Percentiles rank a stretch among this genome's conserved stretches.
Conservation (phyloP, 2,113 vertebrate genomes). For the Perccottus glenii region DNA sequence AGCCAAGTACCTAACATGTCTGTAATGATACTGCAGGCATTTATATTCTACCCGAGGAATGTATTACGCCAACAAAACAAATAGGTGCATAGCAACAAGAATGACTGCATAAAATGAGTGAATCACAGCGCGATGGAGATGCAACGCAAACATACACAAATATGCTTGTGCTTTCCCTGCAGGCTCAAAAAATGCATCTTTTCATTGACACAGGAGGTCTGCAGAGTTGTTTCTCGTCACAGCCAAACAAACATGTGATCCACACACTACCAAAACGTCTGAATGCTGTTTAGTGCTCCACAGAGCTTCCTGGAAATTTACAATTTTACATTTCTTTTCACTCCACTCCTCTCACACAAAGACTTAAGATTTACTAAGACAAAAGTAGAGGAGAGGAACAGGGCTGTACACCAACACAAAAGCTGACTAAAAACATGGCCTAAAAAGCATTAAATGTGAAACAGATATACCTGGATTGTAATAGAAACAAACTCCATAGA, state of each 20-base stretch:
- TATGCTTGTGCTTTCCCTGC: conserved; percentile 55
- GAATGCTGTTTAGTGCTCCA: conserved; percentile 46
- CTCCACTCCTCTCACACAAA: conserved; percentile 7
- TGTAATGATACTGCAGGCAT: conserved; percentile 47
- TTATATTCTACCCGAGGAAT: conserved; percentile 56
- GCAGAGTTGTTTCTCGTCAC: conserved; percentile 58
- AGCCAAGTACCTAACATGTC: conserved; percentile 42
- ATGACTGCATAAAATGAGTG: conserved; percentile 57
- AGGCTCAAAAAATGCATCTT: conserved; percentile 65
- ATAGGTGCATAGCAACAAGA: conserved; percentile 72
- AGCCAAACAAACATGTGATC: conserved; percentile 71
- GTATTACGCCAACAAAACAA: conserved; percentile 56
- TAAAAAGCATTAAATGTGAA: too few species aligned
- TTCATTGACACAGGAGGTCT: conserved; percentile 65
- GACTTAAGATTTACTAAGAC: conserved; percentile 17
- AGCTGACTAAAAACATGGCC: conserved; percentile 8
- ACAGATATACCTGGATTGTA: too few species aligned
- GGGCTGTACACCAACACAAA: not conserved
- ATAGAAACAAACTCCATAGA: too few species aligned
- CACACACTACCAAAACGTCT: conserved; percentile 49
- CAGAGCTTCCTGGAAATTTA: conserved; percentile 65
- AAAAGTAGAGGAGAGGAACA: conserved; percentile 22
- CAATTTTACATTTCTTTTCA: conserved; percentile 43
- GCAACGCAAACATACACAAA: conserved; percentile 45
- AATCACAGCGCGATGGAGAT: conserved; percentile 49